Percentiles rank a stretch among this genome's conserved stretches.
Conservation (phyloP, 2,888 invertebrate species). For the Watsonalla cultraria region DNA sequence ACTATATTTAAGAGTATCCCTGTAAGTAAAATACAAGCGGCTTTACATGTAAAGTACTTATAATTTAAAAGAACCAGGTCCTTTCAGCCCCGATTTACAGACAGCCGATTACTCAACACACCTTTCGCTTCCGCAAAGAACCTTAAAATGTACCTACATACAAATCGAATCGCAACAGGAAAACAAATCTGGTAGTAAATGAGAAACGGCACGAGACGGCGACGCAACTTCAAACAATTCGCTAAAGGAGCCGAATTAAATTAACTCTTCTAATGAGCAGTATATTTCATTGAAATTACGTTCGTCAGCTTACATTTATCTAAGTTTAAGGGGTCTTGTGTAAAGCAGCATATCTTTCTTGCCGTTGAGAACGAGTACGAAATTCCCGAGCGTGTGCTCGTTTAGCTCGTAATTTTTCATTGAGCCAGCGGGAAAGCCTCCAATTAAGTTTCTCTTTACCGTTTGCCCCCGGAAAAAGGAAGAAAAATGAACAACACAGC, state of each 20-base stretch:
- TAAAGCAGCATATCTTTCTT: slow-evolving; percentile 62
- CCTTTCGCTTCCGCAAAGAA: too few relatives aligned
- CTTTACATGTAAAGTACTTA: too few relatives aligned
- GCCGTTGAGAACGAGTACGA: slow-evolving; percentile 57
- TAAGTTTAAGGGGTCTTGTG: slow-evolving; percentile 51
- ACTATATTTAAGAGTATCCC: too few relatives aligned
- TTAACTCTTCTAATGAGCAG: slow-evolving; percentile 50
- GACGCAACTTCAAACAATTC: slow-evolving; percentile 23
- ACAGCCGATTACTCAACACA: too few relatives aligned
- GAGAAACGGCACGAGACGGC: slow-evolving; percentile 1
- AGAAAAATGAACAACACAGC: slow-evolving; percentile 72
- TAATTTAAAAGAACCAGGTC: too few relatives aligned
- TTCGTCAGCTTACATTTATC: slow-evolving; percentile 63
- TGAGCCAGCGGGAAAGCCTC: slow-evolving; percentile 73
- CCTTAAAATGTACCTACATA: not conserved
- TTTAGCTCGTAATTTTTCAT: slow-evolving; percentile 78
- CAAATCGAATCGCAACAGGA: not conserved
- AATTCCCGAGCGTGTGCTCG: slow-evolving; percentile 74
- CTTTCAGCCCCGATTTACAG: too few relatives aligned
- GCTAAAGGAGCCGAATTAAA: slow-evolving; percentile 42
- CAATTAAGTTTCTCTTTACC: slow-evolving; percentile 79
- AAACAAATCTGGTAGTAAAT: not conserved
- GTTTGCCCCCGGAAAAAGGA: slow-evolving; percentile 60
- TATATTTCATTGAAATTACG: slow-evolving; percentile 60
- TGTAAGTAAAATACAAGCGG: too few relatives aligned